Conservation (phyloP, 1,140 invertebrate genomes). For the Limonius californicus region DNA sequence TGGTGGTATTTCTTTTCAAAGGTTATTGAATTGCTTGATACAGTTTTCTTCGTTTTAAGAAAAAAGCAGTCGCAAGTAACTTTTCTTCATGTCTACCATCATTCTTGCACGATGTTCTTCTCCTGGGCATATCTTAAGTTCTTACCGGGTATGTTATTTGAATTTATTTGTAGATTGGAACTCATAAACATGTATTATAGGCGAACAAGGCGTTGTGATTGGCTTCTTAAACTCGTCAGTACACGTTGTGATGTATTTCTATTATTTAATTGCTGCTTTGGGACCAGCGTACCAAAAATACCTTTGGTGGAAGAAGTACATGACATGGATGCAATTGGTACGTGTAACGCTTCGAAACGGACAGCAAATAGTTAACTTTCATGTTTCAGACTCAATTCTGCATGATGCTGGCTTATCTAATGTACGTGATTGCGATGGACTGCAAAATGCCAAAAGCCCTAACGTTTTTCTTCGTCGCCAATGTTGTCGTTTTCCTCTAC, state of each 20-base stretch:
- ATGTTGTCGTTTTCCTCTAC: constrained; percentile 55
- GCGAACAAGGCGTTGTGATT: constrained; percentile 57
- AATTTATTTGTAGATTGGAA: too few species aligned
- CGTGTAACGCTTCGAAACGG: constrained; percentile 37
- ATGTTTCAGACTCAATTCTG: constrained; percentile 53
- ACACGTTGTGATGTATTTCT: constrained; percentile 73
- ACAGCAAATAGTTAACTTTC: neutral
- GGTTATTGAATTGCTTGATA: constrained; percentile 63
- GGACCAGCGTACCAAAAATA: constrained; percentile 66
- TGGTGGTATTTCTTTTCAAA: constrained; percentile 56
- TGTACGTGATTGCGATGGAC: constrained; percentile 52
- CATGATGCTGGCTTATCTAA: constrained; percentile 54
- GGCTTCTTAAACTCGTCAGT: constrained; percentile 68
- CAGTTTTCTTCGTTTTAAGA: constrained; percentile 77
- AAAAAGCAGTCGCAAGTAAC: constrained; percentile 75
- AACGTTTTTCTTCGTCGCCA: constrained; percentile 58
- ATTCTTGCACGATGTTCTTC: constrained; percentile 58
- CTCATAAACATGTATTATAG: constrained; percentile 35
- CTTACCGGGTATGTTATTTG: constrained; percentile 47
- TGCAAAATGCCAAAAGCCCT: constrained; percentile 55
- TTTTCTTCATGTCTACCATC: constrained; percentile 69
- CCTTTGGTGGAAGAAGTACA: constrained; percentile 80
- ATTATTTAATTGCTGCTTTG: constrained; percentile 68
- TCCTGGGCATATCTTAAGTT: constrained; percentile 58
- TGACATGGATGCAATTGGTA: constrained; percentile 72